phyloP scores from a whole-genome alignment of 92 coral and sea anemone genomes.

The Heteractis magnifica region DNA sequence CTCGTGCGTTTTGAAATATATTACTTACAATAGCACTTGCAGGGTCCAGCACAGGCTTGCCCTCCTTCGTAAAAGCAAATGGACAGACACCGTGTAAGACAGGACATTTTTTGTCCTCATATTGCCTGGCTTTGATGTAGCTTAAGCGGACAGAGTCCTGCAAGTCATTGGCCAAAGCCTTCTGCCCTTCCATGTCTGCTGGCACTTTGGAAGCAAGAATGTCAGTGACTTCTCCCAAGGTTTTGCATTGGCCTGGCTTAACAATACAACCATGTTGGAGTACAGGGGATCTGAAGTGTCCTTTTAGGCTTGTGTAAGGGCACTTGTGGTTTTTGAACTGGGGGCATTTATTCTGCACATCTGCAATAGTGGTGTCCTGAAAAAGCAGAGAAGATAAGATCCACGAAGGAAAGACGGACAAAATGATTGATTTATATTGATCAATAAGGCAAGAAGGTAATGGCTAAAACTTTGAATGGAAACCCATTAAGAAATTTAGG shows the following conservation, averaged over 20 bases:
- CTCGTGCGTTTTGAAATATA: too few relatives aligned
- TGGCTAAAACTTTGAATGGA: too few relatives aligned
- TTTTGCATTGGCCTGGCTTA: constrained; percentile 16
- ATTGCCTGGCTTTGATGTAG: constrained; percentile 1
- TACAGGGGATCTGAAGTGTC: constrained; percentile 39
- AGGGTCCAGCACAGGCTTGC: constrained; percentile 16
- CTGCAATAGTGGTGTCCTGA: constrained; percentile 12
- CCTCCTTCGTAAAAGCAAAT: constrained; percentile 2
- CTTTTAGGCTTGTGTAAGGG: constrained; percentile 35
- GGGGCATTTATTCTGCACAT: constrained; percentile 16
- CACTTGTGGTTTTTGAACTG: constrained; percentile 18
- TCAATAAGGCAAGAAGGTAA: too few relatives aligned
- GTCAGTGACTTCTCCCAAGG: constrained; percentile 16
- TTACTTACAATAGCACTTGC: constrained; percentile 9
- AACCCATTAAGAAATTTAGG: too few relatives aligned
- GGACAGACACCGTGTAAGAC: neutral
- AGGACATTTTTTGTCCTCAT: constrained; percentile 1
- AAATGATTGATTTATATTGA: too few relatives aligned
- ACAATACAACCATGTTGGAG: constrained; percentile 77
- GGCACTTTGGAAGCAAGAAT: constrained; percentile 9
- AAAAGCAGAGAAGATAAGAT: neutral
- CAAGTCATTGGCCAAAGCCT: constrained; percentile 6
- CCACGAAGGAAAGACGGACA: too few relatives aligned
- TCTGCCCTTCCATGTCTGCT: neutral
- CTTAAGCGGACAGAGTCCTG: neutral